phyloP scores from a whole-genome alignment of 2,797 vertebrate genomes.

The Menidia menidia region DNA sequence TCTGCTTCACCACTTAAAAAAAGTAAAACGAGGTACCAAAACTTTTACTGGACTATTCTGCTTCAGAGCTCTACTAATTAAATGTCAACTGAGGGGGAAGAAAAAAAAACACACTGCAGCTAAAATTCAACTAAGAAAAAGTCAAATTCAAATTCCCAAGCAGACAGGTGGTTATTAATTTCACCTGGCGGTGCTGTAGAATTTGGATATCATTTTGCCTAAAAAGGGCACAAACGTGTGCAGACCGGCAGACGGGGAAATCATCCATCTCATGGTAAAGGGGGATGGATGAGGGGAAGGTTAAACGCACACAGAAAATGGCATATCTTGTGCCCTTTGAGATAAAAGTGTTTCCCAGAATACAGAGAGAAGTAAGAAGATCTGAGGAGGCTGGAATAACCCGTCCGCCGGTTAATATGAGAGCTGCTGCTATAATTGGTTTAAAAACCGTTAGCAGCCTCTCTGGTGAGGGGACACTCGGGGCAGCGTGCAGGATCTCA shows the following conservation, averaged over 20 bases:
- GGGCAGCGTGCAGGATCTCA: conserved; percentile 32
- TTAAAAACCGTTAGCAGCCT: conserved; percentile 15
- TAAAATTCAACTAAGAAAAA: conserved; percentile 40
- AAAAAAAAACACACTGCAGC: conserved; percentile 31
- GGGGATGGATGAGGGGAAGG: not conserved
- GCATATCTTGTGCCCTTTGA: not conserved
- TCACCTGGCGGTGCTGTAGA: not conserved
- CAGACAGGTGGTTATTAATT: conserved; percentile 28
- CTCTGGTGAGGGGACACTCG: conserved; percentile 39
- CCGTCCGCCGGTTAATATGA: not conserved
- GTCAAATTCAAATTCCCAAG: conserved; percentile 50
- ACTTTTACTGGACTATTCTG: conserved; percentile 1
- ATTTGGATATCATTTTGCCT: conserved; percentile 12
- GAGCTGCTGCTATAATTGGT: conserved; percentile 37
- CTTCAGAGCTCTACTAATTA: conserved; percentile 39
- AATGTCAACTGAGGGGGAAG: conserved; percentile 36
- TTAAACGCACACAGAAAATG: not conserved
- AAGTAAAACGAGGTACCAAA: conserved; percentile 12
- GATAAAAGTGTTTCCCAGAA: not conserved
- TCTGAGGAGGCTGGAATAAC: not conserved
- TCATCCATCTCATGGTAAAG: not conserved
- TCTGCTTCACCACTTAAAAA: conserved; percentile 4
- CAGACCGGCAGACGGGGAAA: not conserved
- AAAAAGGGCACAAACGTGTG: not conserved
- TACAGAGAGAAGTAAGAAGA: not conserved